These are phyloP conservation scores for Hafferia zeledoni DNA, from an alignment of 2,797 vertebrate genomes.

Conservation along the genomic window DNA sequence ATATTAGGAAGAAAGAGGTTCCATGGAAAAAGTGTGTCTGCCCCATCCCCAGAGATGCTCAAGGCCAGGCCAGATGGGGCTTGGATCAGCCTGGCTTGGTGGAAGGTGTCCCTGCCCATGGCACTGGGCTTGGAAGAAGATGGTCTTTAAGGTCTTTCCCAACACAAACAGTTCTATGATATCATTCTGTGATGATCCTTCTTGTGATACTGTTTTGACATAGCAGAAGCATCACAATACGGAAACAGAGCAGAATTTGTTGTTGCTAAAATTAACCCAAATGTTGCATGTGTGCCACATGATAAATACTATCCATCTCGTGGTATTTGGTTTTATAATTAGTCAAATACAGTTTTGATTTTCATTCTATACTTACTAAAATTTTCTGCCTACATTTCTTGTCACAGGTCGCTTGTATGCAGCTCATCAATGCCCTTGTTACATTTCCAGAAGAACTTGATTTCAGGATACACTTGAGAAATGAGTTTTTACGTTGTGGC, in stretches of 20 bases:
- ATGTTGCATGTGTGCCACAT: background rate
- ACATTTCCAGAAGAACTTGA: slow-evolving; percentile 96
- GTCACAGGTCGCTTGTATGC: slow-evolving; percentile 94
- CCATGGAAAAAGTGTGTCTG: background rate
- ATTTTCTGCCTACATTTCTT: background rate
- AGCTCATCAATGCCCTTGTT: slow-evolving; percentile 96
- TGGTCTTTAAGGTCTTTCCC: background rate
- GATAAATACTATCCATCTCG: background rate
- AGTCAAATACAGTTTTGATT: background rate
- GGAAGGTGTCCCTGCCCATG: background rate
- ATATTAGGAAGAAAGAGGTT: background rate
- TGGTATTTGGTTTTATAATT: background rate
- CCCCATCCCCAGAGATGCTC: accelerated
- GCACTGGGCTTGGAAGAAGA: background rate
- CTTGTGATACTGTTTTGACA: background rate
- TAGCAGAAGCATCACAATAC: background rate
- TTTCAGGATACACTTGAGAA: slow-evolving; percentile 98
- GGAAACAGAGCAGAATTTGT: background rate
- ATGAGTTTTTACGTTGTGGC: slow-evolving; percentile 94
- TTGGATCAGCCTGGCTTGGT: accelerated
- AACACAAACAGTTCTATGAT: background rate
- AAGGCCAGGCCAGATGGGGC: accelerated
- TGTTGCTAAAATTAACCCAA: background rate
- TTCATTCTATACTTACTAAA: background rate
- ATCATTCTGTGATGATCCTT: background rate